Percentiles rank a stretch among this genome's conserved stretches.
phyloP scores from a whole-genome alignment of 2,113 vertebrate genomes.

The Solenodon paradoxus region DNA sequence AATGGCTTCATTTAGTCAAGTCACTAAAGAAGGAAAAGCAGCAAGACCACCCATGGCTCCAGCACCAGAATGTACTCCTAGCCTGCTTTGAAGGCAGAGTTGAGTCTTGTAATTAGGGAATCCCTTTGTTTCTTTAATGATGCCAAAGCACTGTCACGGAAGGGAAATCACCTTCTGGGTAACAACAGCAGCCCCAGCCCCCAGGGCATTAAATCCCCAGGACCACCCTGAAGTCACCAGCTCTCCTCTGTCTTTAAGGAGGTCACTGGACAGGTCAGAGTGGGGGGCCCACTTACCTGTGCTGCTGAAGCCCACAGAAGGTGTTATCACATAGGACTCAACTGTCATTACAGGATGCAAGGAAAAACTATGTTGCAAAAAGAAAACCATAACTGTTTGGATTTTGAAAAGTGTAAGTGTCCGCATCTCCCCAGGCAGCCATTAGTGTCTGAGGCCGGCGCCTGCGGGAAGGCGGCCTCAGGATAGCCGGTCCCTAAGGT shows the following conservation, averaged over 20 bases:
- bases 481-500: conserved; percentile 27
- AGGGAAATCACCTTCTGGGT: background rate
- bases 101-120: conserved; percentile 34
- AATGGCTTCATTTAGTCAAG: conserved; percentile 38
- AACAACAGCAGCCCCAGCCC: background rate
- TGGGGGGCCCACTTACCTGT: background rate
- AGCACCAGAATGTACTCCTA: background rate
- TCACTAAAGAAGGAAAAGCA: background rate
- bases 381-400: background rate
- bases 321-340: background rate
- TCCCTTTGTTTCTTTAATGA: conserved; percentile 39
- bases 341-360: background rate
- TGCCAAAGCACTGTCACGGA: background rate
- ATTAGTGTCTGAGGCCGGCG: background rate
- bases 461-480: conserved; percentile 10
- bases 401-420: background rate
- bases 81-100: background rate
- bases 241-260: background rate
- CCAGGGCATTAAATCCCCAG: background rate
- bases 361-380: background rate
- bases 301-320: background rate
- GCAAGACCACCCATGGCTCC: conserved; percentile 11
- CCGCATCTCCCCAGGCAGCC: background rate
- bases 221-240: background rate
- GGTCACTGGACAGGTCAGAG: background rate